A percentile compares a stretch with the other conserved stretches of the same genome.
phyloP scores from a whole-genome alignment of 2,797 vertebrate genomes.

The Distichodus sexfasciatus region DNA sequence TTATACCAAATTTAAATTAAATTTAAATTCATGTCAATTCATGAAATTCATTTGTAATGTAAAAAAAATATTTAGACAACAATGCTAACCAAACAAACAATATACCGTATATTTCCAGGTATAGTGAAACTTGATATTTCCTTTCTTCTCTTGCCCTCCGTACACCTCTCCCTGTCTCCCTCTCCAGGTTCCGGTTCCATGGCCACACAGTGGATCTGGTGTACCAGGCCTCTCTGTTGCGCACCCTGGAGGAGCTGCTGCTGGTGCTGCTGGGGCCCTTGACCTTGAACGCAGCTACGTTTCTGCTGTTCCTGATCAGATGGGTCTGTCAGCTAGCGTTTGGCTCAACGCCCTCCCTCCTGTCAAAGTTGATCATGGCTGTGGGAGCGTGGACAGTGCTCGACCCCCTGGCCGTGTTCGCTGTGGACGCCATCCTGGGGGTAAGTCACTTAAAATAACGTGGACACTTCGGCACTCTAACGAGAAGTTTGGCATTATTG shows the following conservation, averaged over 20 bases:
- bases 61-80: neutral
- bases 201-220: slow-evolving; percentile 85
- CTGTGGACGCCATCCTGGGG: slow-evolving; percentile 93
- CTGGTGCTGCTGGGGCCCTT: slow-evolving; percentile 88
- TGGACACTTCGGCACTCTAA: slow-evolving; percentile 82
- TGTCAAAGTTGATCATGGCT: slow-evolving; percentile 97
- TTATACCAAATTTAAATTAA: too few relatives aligned
- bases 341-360: slow-evolving; percentile 89
- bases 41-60: neutral
- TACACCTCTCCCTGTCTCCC: slow-evolving; percentile 5
- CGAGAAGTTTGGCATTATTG: slow-evolving; percentile 82
- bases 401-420: slow-evolving; percentile 91
- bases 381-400: slow-evolving; percentile 94
- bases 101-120: too few relatives aligned
- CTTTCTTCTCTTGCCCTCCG: neutral
- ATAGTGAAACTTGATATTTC: too few relatives aligned
- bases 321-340: slow-evolving; percentile 94
- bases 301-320: slow-evolving; percentile 92
- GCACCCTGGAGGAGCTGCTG: slow-evolving; percentile 83
- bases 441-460: slow-evolving; percentile 98
- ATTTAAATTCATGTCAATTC: too few relatives aligned
- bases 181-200: slow-evolving; percentile 79
- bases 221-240: slow-evolving; percentile 88
- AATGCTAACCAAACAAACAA: too few relatives aligned
- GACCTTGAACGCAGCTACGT: slow-evolving; percentile 81